Evolutionary conservation across 2,888 invertebrate genomes (phyloP), one percentile per base, ranked within the genome.

Genomic region (Lepidocyrtinus sp.): DNA sequence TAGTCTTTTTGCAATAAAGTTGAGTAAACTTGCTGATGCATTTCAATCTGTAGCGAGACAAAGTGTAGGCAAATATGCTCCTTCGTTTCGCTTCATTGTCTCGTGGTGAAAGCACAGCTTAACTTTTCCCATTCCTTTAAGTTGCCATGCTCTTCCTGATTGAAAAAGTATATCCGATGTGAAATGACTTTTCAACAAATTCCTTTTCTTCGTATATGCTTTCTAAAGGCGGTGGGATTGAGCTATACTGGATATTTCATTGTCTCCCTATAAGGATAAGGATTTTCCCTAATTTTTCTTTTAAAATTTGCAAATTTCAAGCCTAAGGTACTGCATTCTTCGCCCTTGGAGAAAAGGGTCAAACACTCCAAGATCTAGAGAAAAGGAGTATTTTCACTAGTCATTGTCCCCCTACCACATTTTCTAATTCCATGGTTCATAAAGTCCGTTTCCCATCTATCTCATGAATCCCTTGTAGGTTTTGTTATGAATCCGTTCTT

Each of bases 361-460:
- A n/a, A n/a, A n/a, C n/a, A n/a, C n/a, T n/a, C n/a, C n/a, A n/a
- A n/a, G n/a, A n/a, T n/a, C n/a, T n/a, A n/a, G n/a, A n/a, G n/a
- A n/a, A n/a, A n/a, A n/a, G n/a, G n/a, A n/a, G n/a, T n/a, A n/a
- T n/a, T n/a, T n/a, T n/a, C n/a, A n/a, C n/a, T n/a, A n/a, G n/a
- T n/a, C 24, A 25, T 24, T 81, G 72, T 75, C 64, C 12, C 55
- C 27, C 70, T 75, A 69, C 50, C 36, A 26, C 80, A 25, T 55
- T 63, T 61, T 75, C 75, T 81, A 81, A 81, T 75, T 81, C 81
- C 75, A 81, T 81, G 81, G 81, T 75, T 75, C 81, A 81, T 81
- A 81, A 81, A 81, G 71, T 68, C 59, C 72, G 75, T 81, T 81
- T 81, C 75, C 81, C 81, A 81, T 81, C 81, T 75, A 65, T 81